Evolutionary conservation across 1,140 invertebrate genomes (phyloP).

Genomic region (Lineus longissimus): DNA sequence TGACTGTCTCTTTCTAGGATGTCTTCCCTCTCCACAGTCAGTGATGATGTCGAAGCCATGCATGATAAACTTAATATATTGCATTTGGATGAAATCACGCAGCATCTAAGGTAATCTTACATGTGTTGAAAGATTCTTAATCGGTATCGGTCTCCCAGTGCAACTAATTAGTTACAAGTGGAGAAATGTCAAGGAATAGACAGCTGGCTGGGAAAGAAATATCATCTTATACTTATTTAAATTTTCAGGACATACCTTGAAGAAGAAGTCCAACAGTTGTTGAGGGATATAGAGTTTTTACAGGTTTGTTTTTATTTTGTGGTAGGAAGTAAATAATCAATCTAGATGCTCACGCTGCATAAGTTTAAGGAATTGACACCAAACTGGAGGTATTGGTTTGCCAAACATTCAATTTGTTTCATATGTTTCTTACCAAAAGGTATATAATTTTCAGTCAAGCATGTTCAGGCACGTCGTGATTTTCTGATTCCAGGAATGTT

Average conservation of each 20-base stretch:
- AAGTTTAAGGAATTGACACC: too few species aligned
- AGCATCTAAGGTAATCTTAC: conserved; percentile 33
- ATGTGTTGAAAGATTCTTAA: too few species aligned
- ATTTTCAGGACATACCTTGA: conserved; percentile 29
- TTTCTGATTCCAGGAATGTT: conserved; percentile 21
- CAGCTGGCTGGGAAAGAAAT: too few species aligned
- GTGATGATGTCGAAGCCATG: conserved; percentile 39
- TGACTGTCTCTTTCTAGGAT: conserved; percentile 18
- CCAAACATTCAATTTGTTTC: too few species aligned
- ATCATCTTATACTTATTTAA: not conserved
- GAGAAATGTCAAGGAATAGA: too few species aligned
- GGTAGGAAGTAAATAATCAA: not conserved
- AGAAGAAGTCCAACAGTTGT: conserved; percentile 35
- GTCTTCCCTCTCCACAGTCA: conserved; percentile 29
- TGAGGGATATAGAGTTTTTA: conserved; percentile 37
- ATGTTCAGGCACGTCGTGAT: not conserved
- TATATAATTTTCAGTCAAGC: too few species aligned
- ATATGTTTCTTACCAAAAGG: too few species aligned
- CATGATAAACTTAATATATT: conserved; percentile 40
- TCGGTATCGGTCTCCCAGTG: too few species aligned
- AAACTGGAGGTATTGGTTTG: too few species aligned
- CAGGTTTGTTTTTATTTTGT: conserved; percentile 25
- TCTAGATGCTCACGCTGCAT: too few species aligned
- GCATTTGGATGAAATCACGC: conserved; percentile 38
- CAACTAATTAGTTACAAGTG: too few species aligned